These are phyloP conservation scores for Taurulus bubalis DNA, from an alignment of 2,113 vertebrate genomes.

Conservation along the genomic window DNA sequence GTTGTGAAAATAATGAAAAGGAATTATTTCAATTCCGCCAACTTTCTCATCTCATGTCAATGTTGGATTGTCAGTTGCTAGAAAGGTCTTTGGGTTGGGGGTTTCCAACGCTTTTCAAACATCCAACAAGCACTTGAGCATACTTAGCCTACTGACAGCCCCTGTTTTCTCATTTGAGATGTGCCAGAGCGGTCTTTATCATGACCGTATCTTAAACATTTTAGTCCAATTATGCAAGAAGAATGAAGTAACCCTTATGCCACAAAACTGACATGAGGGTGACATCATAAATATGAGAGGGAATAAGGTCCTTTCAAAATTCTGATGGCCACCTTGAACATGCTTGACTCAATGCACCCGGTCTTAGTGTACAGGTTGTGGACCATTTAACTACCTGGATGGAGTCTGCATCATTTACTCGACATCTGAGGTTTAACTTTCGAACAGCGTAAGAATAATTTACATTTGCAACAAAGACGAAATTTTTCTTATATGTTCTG, in stretches of 20 bases:
- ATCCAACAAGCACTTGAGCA: neutral
- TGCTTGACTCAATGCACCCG: neutral
- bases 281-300: neutral
- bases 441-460: neutral
- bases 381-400: neutral
- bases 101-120: neutral
- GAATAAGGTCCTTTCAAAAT: neutral
- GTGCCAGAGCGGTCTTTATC: neutral
- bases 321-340: neutral
- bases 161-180: no score
- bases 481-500: neutral
- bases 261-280: neutral
- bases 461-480: neutral
- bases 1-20: neutral
- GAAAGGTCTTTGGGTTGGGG: neutral
- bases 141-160: no score
- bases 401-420: neutral
- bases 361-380: neutral
- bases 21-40: neutral
- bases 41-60: neutral
- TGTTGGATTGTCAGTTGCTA: neutral
- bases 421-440: neutral
- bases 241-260: neutral
- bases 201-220: neutral
- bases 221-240: neutral